These are phyloP conservation scores for Eulemur albifrons DNA, from an alignment of 2,797 vertebrate genomes.

Conservation along the genomic window DNA sequence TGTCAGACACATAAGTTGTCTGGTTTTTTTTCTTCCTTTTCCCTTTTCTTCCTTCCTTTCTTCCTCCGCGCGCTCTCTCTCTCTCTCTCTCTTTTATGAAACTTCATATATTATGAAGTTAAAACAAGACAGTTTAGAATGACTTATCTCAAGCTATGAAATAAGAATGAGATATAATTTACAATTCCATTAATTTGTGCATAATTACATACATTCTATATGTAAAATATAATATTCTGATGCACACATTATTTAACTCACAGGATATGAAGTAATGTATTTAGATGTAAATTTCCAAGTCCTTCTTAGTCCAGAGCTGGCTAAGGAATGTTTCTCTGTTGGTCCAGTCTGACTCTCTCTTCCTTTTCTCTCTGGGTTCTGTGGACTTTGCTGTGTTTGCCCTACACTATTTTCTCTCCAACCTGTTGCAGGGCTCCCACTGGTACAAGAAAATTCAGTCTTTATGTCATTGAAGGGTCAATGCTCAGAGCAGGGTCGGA, in stretches of 20 bases:
- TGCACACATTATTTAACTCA: neutral
- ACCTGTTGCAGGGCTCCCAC: neutral
- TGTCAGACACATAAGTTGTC: neutral
- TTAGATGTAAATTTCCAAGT: neutral
- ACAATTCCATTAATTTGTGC: neutral
- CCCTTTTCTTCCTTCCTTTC: neutral
- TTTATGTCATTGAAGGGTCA: neutral
- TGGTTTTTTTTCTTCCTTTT: neutral
- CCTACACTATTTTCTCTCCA: neutral
- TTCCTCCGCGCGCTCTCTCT: no score
- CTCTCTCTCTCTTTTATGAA: neutral
- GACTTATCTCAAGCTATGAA: neutral
- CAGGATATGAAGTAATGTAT: neutral
- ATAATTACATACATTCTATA: neutral
- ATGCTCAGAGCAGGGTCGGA: neutral
- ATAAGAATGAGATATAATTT: neutral
- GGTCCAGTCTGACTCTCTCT: neutral
- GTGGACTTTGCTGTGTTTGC: neutral
- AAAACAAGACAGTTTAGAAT: neutral
- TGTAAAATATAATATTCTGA: neutral
- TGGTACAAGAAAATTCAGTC: neutral
- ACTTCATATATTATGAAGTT: neutral
- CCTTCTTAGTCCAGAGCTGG: neutral
- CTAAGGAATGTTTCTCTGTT: neutral
- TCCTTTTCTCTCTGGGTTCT: neutral